A percentile compares a stretch with the other conserved stretches of the same genome.
phyloP scores from a whole-genome alignment of 2,113 vertebrate species.

The Malurus cyaneus region DNA sequence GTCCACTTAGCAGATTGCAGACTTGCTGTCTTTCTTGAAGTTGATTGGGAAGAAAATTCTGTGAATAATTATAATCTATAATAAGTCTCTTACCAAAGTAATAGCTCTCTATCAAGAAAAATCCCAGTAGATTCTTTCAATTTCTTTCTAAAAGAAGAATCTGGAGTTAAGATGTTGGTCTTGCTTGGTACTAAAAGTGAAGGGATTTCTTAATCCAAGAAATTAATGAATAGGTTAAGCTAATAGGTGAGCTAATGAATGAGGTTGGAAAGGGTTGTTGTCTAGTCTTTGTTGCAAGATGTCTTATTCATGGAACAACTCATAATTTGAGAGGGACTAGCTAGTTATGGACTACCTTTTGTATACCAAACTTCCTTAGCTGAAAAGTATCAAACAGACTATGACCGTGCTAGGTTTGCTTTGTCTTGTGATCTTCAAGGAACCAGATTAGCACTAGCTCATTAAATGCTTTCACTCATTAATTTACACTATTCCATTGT shows the following conservation, averaged over 20 bases:
- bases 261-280: not conserved
- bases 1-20: not conserved
- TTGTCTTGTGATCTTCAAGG: not conserved
- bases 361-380: not conserved
- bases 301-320: not conserved
- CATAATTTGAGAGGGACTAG: not conserved
- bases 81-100: not conserved
- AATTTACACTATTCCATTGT: not conserved
- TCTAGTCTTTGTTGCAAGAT: not conserved
- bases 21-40: not conserved
- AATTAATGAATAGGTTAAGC: not conserved
- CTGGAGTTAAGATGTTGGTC: not conserved
- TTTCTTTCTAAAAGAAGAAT: not conserved
- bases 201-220: not conserved
- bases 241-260: not conserved
- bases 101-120: not conserved
- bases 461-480: not conserved
- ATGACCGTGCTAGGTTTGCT: not conserved
- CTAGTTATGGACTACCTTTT: not conserved
- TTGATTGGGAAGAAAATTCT: not conserved
- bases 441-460: not conserved
- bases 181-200: not conserved
- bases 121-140: not conserved
- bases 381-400: not conserved
- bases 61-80: not conserved